A percentile compares a stretch with the other conserved stretches of the same genome.
These are phyloP conservation scores for Lemur catta DNA, from an alignment of 2,797 vertebrate species.

Conservation along the genomic window DNA sequence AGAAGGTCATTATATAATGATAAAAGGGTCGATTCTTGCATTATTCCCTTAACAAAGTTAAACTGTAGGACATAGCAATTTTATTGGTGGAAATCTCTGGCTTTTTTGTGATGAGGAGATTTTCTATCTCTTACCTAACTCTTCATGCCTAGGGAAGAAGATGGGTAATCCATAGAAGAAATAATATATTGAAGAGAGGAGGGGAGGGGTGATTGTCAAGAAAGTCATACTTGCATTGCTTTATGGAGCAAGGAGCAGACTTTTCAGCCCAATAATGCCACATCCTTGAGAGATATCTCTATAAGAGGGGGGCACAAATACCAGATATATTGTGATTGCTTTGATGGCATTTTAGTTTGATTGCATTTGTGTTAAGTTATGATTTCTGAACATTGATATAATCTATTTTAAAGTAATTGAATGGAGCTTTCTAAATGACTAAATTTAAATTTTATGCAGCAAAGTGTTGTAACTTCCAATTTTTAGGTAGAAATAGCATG, in stretches of 20 bases:
- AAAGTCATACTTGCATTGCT: neutral
- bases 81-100: neutral
- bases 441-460: constrained; percentile 12
- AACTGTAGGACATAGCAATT: neutral
- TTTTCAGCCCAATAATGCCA: neutral
- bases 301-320: neutral
- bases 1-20: neutral
- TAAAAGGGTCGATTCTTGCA: neutral
- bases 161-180: neutral
- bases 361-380: constrained; percentile 9
- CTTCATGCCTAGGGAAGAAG: neutral
- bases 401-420: neutral
- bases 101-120: neutral
- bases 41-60: neutral
- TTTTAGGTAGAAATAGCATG: neutral
- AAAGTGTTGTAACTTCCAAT: neutral
- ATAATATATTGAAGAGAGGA: neutral
- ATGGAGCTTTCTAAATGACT: neutral
- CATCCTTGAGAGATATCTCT: neutral
- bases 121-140: neutral
- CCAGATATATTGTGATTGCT: neutral
- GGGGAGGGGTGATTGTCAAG: neutral
- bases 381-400: neutral
- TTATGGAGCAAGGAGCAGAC: neutral
- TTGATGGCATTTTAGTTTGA: constrained; percentile 4